Percentiles rank a stretch among this genome's conserved stretches.
Conservation (phyloP, 1,140 invertebrate genomes). For the Cecropterus lyciades region DNA sequence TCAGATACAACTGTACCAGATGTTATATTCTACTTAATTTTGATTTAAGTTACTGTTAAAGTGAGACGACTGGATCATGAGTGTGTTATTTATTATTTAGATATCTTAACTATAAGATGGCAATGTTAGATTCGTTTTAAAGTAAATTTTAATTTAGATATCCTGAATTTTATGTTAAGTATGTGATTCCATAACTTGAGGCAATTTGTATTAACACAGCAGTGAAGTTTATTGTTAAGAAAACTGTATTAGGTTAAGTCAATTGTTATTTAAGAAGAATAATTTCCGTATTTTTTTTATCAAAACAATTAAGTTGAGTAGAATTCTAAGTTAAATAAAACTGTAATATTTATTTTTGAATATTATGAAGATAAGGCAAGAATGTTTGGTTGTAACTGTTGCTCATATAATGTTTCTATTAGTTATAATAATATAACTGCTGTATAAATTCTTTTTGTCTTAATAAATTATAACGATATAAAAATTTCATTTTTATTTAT, state of each 20-base stretch:
- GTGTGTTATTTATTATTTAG: conserved; percentile 81
- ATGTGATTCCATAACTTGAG: conserved; percentile 18
- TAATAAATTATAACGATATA: conserved; percentile 57
- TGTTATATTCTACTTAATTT: conserved; percentile 44
- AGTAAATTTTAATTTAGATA: conserved; percentile 9
- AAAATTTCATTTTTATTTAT: conserved; percentile 30
- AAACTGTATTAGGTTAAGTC: conserved; percentile 1
- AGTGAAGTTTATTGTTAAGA: conserved; percentile 8
- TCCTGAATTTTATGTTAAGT: conserved; percentile 14
- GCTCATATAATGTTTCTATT: conserved; percentile 35
- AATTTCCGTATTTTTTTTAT: background rate
- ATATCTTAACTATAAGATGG: conserved; percentile 49
- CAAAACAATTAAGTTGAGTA: background rate
- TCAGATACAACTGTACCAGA: conserved; percentile 43
- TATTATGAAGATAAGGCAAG: conserved; percentile 9
- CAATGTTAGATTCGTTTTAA: conserved; percentile 53
- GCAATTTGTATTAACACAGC: conserved; percentile 6
- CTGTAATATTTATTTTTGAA: conserved; percentile 23
- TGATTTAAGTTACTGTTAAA: conserved; percentile 43
- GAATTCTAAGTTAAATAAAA: background rate
- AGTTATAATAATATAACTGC: conserved; percentile 25
- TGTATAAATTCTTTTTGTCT: conserved; percentile 37
- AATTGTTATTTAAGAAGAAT: background rate
- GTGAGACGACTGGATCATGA: conserved; percentile 60
- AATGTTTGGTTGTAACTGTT: conserved; percentile 27